Evolutionary conservation across 2,797 vertebrate species (phyloP).

Genomic region (Cichlasoma orientale): DNA sequence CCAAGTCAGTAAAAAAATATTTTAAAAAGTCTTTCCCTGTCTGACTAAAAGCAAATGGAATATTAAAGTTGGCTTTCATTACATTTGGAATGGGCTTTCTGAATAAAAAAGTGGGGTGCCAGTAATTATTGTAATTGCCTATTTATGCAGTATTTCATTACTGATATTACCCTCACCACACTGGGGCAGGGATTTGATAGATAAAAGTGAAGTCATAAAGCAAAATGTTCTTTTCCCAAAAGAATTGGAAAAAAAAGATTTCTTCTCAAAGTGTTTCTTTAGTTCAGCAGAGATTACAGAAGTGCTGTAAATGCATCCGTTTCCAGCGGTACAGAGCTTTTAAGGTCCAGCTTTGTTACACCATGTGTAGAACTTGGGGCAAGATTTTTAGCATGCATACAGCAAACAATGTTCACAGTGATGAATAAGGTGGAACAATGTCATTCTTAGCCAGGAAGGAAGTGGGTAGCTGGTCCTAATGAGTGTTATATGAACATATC

Average conservation of each 20-base stretch:
- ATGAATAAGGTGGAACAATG: background rate
- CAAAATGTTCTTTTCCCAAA: background rate
- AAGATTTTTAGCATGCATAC: background rate
- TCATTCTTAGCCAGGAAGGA: background rate
- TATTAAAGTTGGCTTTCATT: slow-evolving; percentile 5
- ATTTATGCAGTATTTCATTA: slow-evolving; percentile 10
- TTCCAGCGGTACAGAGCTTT: background rate
- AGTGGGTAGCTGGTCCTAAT: background rate
- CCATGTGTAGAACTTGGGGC: too few relatives aligned
- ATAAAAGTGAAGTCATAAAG: slow-evolving; percentile 1
- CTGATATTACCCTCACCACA: background rate
- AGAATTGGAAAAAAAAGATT: background rate
- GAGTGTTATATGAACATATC: background rate
- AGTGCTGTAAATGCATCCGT: background rate
- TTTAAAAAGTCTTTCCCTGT: background rate
- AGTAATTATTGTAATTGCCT: slow-evolving; percentile 15
- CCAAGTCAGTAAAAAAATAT: background rate
- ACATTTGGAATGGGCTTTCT: background rate
- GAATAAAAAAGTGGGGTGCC: slow-evolving; percentile 11
- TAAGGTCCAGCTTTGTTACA: too few relatives aligned
- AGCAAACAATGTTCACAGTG: background rate
- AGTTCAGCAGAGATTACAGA: background rate
- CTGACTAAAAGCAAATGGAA: slow-evolving; percentile 20
- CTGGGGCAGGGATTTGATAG: background rate
- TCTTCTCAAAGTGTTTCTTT: background rate